Evolutionary conservation across 2,113 vertebrate species (phyloP).

Genomic region (Leucosticte australis): DNA sequence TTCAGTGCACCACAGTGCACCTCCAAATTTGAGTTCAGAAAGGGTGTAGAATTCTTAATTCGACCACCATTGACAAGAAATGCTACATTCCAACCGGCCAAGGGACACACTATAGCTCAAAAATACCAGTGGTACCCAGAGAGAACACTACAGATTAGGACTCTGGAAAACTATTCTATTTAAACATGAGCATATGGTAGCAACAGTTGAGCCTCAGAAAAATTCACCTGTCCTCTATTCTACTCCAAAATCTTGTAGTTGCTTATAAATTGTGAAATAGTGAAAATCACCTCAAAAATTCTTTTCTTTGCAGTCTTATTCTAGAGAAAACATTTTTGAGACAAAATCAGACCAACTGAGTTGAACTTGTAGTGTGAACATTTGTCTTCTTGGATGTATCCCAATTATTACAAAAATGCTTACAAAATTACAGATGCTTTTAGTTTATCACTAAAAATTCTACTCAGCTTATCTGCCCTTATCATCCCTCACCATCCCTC

Average conservation of each 20-base stretch:
- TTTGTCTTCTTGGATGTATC: neutral
- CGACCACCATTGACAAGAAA: neutral
- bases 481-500: neutral
- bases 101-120: conserved; percentile 30
- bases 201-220: conserved; percentile 47
- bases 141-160: conserved; percentile 25
- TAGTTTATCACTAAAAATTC: conserved; percentile 58
- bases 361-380: neutral
- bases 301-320: conserved; percentile 25
- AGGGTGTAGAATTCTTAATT: neutral
- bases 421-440: conserved; percentile 25
- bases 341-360: conserved; percentile 53
- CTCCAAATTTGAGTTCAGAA: conserved; percentile 14
- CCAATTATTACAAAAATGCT: conserved; percentile 64
- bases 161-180: conserved; percentile 47
- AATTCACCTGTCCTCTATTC: conserved; percentile 57
- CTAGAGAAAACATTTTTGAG: conserved; percentile 43
- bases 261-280: conserved; percentile 50
- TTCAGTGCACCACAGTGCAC: conserved; percentile 20
- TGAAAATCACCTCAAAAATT: conserved; percentile 33
- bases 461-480: neutral
- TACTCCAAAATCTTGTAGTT: conserved; percentile 33
- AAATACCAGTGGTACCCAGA: conserved; percentile 45
- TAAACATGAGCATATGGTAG: conserved; percentile 2
- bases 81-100: conserved; percentile 38